Evolutionary conservation across 2,888 invertebrate genomes (phyloP).

Genomic region (Scrobipalpa atriplicella): DNA sequence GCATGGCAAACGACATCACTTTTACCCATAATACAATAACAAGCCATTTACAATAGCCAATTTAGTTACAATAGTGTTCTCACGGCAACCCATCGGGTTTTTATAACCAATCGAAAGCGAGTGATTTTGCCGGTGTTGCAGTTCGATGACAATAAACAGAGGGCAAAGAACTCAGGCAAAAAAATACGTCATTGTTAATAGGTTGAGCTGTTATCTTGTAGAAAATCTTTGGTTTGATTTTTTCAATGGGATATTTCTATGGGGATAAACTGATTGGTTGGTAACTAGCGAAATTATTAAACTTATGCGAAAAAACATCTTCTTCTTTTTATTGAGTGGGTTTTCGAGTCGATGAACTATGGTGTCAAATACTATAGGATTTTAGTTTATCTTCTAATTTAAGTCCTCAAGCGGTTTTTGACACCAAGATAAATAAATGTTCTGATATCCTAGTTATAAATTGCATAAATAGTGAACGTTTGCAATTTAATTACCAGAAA

Average conservation of each 20-base stretch:
- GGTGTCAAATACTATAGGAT: no score
- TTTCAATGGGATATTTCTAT: conserved; percentile 3
- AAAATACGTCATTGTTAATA: conserved; percentile 1
- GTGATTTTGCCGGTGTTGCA: conserved; percentile 32
- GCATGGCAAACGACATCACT: not conserved
- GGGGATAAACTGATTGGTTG: not conserved
- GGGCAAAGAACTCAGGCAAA: conserved; percentile 18
- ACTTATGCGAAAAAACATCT: not conserved
- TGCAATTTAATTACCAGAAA: no score
- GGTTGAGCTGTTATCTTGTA: not conserved
- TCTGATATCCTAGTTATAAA: no score
- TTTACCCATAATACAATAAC: conserved; percentile 32
- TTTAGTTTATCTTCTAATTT: no score
- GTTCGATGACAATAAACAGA: conserved; percentile 32
- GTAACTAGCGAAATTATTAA: not conserved
- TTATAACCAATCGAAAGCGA: conserved; percentile 40
- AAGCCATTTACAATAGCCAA: conserved; percentile 32
- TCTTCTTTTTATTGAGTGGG: no score
- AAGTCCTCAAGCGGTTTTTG: no score
- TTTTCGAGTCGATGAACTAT: no score
- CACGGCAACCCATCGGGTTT: conserved; percentile 32
- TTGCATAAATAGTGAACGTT: no score
- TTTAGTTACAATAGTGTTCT: conserved; percentile 36
- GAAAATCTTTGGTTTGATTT: conserved; percentile 4
- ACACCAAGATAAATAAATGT: no score